A percentile compares a stretch with the other conserved stretches of the same genome.
phyloP scores from a whole-genome alignment of 2,888 invertebrate species.

The Helicoverpa assulta region DNA sequence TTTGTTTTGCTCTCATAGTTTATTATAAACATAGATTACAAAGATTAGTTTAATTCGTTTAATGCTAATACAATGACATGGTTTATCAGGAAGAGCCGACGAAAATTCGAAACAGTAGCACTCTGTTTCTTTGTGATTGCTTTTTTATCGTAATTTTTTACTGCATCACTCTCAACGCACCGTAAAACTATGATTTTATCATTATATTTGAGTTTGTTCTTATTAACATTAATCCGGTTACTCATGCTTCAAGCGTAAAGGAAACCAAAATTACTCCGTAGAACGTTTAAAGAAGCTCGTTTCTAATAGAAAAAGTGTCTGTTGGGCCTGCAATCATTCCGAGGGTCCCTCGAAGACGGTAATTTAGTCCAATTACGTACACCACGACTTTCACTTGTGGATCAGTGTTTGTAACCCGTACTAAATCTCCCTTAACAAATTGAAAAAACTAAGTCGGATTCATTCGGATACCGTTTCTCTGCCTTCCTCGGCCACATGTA shows the following conservation, averaged over 20 bases:
- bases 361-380: slow-evolving; percentile 75
- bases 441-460: slow-evolving; percentile 61
- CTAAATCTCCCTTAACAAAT: slow-evolving; percentile 67
- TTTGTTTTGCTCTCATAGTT: slow-evolving; percentile 6
- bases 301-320: slow-evolving; percentile 70
- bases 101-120: slow-evolving; percentile 55
- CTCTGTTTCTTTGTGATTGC: slow-evolving; percentile 38
- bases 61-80: slow-evolving; percentile 24
- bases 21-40: not conserved
- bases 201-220: slow-evolving; percentile 44
- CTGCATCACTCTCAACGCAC: slow-evolving; percentile 33
- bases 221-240: slow-evolving; percentile 37
- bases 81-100: slow-evolving; percentile 19
- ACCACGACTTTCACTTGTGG: slow-evolving; percentile 70
- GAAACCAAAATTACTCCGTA: slow-evolving; percentile 52
- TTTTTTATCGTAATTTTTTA: slow-evolving; percentile 50
- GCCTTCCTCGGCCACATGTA: slow-evolving; percentile 52
- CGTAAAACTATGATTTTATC: slow-evolving; percentile 49
- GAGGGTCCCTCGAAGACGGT: slow-evolving; percentile 67
- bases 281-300: slow-evolving; percentile 50
- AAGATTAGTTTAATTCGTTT: slow-evolving; percentile 9
- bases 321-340: slow-evolving; percentile 63
- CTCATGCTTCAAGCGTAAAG: slow-evolving; percentile 40
- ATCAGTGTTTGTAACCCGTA: slow-evolving; percentile 60
- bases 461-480: slow-evolving; percentile 57